These are phyloP conservation scores for Peromyscus aztecus DNA, from an alignment of 2,797 vertebrate genomes.

Conservation along the genomic window DNA sequence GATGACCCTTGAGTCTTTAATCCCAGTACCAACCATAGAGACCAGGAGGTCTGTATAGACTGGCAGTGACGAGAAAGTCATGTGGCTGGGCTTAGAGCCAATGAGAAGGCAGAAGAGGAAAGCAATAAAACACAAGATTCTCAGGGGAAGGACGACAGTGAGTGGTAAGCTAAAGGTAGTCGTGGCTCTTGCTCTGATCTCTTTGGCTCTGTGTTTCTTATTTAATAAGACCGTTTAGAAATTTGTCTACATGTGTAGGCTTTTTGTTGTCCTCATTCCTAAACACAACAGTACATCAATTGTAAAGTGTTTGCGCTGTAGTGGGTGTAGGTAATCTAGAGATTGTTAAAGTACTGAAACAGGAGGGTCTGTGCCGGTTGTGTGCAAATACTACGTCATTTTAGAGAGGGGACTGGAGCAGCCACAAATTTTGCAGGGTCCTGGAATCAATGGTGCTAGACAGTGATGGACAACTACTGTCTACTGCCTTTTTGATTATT, in stretches of 20 bases:
- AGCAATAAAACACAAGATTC: no score
- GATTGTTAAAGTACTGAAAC: neutral
- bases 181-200: no score
- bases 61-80: no score
- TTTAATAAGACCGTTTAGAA: no score
- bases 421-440: neutral
- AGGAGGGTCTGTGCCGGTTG: neutral
- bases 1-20: no score
- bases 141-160: no score
- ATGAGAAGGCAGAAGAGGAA: no score
- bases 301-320: neutral
- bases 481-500: constrained; percentile 9
- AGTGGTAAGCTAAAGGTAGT: no score
- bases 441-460: neutral
- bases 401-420: neutral
- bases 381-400: neutral
- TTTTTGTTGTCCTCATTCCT: neutral
- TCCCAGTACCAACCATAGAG: no score
- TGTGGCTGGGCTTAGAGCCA: no score
- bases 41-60: no score
- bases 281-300: neutral
- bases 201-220: no score
- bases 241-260: neutral
- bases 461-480: neutral
- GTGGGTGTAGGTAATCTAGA: neutral